Evolutionary conservation across 2,797 vertebrate species (phyloP).

Genomic region (Siniperca obscura): DNA sequence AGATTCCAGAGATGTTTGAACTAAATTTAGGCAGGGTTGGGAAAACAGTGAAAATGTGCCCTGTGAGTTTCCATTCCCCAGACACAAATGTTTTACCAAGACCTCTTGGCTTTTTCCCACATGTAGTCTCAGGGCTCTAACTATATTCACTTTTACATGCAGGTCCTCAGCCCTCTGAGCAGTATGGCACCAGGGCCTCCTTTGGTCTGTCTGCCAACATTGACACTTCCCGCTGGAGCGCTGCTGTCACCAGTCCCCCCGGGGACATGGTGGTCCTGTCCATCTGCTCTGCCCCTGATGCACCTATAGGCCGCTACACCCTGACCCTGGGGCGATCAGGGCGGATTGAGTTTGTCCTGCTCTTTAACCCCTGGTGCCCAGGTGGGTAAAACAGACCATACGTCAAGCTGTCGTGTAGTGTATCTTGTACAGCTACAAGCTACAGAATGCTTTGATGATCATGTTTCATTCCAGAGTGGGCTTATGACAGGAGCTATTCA

Average conservation of each 20-base stretch:
- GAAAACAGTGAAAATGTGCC: conserved; percentile 28
- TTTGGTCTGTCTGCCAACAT: conserved; percentile 86
- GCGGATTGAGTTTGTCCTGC: conserved; percentile 86
- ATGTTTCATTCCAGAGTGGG: conserved; percentile 33
- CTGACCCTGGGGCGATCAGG: conserved; percentile 80
- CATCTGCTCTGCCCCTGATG: conserved; percentile 86
- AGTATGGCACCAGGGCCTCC: conserved; percentile 84
- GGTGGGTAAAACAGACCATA: conserved; percentile 81
- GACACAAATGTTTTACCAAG: conserved; percentile 5
- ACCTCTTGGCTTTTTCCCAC: neutral
- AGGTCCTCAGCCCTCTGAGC: conserved; percentile 87
- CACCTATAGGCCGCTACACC: conserved; percentile 89
- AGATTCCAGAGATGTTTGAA: conserved; percentile 47
- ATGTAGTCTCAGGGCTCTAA: conserved; percentile 1
- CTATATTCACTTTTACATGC: conserved; percentile 8
- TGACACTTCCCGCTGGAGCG: conserved; percentile 87
- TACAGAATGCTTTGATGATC: conserved; percentile 30
- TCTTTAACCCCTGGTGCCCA: conserved; percentile 94
- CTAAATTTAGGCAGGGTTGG: conserved; percentile 24
- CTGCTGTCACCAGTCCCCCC: conserved; percentile 82
- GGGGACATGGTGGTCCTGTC: conserved; percentile 81
- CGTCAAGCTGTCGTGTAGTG: conserved; percentile 31
- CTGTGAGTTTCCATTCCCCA: conserved; percentile 10
- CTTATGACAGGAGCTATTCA: neutral
- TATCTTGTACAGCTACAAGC: neutral